Conservation (phyloP, 2,888 invertebrate species). For the Bellardia bayeri region DNA sequence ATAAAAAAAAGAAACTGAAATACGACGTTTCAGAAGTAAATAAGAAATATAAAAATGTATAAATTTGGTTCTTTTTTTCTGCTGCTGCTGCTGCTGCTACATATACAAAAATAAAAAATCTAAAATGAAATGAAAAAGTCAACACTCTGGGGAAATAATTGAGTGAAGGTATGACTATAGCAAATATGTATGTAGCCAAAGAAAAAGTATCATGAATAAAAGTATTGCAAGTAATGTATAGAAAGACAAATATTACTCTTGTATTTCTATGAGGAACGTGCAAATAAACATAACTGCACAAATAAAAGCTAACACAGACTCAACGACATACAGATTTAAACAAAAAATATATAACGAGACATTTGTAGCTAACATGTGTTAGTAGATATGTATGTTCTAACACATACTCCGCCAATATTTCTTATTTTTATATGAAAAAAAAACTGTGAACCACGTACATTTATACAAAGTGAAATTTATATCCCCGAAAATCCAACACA, state of each 20-base stretch:
- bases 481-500: conserved; percentile 53
- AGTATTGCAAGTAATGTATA: conserved; percentile 36
- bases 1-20: conserved; percentile 25
- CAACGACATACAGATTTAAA: background rate
- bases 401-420: conserved; percentile 35
- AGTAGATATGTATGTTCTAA: conserved; percentile 7
- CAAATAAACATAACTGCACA: conserved; percentile 52
- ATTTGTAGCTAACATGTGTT: conserved; percentile 33
- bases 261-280: conserved; percentile 53
- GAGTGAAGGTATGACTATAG: conserved; percentile 69
- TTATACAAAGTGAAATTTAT: conserved; percentile 66
- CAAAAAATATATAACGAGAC: conserved; percentile 4
- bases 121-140: conserved; percentile 68
- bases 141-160: conserved; percentile 73
- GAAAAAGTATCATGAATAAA: conserved; percentile 39
- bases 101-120: conserved; percentile 31
- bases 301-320: background rate
- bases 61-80: conserved; percentile 23
- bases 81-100: background rate
- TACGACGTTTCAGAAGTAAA: conserved; percentile 34
- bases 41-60: conserved; percentile 48
- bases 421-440: conserved; percentile 14
- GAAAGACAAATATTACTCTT: conserved; percentile 63
- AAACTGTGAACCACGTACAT: conserved; percentile 34
- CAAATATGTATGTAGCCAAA: conserved; percentile 24